Base-by-base conservation (phyloP, 1,140 invertebrate species). In the Drosophila tristis region DNA sequence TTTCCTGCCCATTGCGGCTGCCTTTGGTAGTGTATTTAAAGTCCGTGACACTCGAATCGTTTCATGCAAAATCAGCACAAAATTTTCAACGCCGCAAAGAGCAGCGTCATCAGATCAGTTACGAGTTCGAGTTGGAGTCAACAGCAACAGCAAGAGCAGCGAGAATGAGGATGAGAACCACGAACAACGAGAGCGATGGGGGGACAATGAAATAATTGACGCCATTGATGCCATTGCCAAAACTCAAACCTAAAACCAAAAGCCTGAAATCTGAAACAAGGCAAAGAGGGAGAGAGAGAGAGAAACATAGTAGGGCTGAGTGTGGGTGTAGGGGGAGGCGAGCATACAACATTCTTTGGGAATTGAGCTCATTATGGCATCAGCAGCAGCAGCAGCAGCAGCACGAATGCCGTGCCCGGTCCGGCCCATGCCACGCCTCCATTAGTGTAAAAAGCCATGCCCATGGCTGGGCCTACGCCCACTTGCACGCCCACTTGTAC, bases 301-400 rank as follows among this genome's bases (percentile, higher is more conserved):
- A 1, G 26, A 29, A 9, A 25, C 42, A 58, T 31, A 31, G 8
- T 43, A 43, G n/a, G n/a, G 43, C 13, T 8, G 39, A 4, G 26
- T 6, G 2, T 5, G 43, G 35, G 56, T 4, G 13, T 15, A 47
- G n/a, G 15, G 64, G 66, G 20, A 20, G 20, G 20, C 29, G 7
- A 13, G 51, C 66, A 58, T 56, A 66, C 82, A 87, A 67, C 78
- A 82, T 87, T 87, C 82, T 79, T 89, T 84, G 84, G 86, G 84
- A 87, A 87, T 89, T 84, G 76, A 87, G 84, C 84, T 87, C 84
- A 87, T 87, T 87, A 87, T 89, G 79, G 84, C 85, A 87, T 79
- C 78, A 86, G 39, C 42, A 45, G 47, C 58, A 62, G 39, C 42
- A 45, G 47, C 58, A 62, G 26, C 29, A 16, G 16, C 16, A 71